phyloP scores from a whole-genome alignment of 2,888 invertebrate species.

The Sminthurinus aureus region DNA sequence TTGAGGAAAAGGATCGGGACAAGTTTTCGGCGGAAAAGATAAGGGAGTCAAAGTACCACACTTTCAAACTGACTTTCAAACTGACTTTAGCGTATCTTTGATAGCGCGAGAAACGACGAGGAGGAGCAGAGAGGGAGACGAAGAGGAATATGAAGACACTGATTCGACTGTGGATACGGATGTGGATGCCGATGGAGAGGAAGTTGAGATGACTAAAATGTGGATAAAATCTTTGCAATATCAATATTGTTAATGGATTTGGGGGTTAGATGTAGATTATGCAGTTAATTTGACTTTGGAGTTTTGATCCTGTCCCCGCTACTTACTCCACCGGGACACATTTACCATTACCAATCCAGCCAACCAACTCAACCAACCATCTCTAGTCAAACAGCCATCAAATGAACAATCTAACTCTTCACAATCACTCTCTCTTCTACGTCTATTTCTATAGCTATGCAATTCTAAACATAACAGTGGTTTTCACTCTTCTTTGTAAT shows the following conservation, averaged over 20 bases:
- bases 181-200: neutral
- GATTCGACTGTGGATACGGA: too few species aligned
- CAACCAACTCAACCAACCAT: neutral
- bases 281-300: conserved; percentile 35
- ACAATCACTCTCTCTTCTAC: neutral
- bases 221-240: conserved; percentile 28
- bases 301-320: conserved; percentile 24
- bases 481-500: neutral
- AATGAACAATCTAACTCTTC: neutral
- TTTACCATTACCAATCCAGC: neutral
- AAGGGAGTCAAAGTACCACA: too few species aligned
- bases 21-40: too few species aligned
- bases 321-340: conserved; percentile 25
- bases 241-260: conserved; percentile 40
- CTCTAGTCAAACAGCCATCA: neutral
- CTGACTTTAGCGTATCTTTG: too few species aligned
- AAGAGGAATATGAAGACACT: neutral
- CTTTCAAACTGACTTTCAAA: too few species aligned
- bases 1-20: too few species aligned
- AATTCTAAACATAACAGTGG: neutral
- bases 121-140: neutral
- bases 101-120: too few species aligned
- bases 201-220: conserved; percentile 19
- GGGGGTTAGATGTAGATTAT: conserved; percentile 36
- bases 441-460: neutral